Base-by-base conservation (phyloP, 2,797 vertebrate genomes). In the Rhadinocentrus ornatus region DNA sequence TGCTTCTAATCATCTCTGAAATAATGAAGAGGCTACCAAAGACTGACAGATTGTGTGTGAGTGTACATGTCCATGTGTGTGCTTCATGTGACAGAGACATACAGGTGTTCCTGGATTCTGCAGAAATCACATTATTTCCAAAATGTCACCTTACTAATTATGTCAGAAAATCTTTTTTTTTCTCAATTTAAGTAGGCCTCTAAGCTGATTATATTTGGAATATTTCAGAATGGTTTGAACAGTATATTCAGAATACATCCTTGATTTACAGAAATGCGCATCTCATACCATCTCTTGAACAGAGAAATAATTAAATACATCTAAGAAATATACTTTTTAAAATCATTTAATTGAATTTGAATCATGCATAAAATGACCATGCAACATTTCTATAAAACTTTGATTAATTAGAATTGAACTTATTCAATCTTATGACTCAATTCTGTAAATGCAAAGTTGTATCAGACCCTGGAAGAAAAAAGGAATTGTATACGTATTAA, bases 1-100 rank as follows among this genome's bases (percentile, higher is more conserved):
- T 79, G 75, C 77, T 88, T 86, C 64, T 64, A 85, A 88, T 89
- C 85, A 89, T 87, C 62, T 73, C 34, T 76, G 73, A 70, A 87
- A 84, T 89, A 87, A 91, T 83, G 75, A 86, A 73, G 84, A 86
- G 55, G 50, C 73, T 75, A 39, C 37, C 50, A 18, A 82, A 75
- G 63, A 83, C 69, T 74, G 85, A 83, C 74, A 79, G 74, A 66
- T 62, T 31, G 52, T 56, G 1, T 20, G 35, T 13, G 52, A 20
- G 20, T 15, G 50, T 16, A 26, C 9, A 26, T 46, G 20, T 22
- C 32, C 53, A 26, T n/a, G 39, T 3, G 15, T 32, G 35, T 34
- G 29, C 2, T 10, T 60, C 39, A 13, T 60, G 32, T 41, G 48
- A 67, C 31, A 50, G 31, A 50, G 22, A 39, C 9, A 48, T 32